Percentiles rank a stretch among this genome's conserved stretches.
These are phyloP conservation scores for Xenops minutus DNA, from an alignment of 2,797 vertebrate genomes.

Conservation along the genomic window DNA sequence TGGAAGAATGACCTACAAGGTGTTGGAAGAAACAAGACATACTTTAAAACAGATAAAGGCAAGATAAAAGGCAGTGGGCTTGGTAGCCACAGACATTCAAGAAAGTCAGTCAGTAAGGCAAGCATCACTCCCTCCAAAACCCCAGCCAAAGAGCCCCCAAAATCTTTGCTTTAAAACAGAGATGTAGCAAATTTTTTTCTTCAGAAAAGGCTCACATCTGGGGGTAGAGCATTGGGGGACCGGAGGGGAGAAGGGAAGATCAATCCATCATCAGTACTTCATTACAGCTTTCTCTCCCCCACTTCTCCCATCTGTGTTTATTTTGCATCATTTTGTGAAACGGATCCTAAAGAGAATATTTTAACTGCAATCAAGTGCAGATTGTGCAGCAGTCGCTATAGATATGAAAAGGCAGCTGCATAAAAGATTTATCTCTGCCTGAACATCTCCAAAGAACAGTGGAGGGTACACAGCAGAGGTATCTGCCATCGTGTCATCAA, in stretches of 20 bases:
- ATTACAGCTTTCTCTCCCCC: conserved; percentile 13
- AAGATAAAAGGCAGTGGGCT: neutral
- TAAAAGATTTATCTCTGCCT: conserved; percentile 55
- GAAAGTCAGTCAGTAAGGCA: neutral
- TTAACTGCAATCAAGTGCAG: conserved; percentile 73
- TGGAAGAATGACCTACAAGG: conserved; percentile 67
- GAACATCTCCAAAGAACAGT: conserved; percentile 51
- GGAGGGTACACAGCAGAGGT: conserved; percentile 34
- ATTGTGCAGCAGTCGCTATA: conserved; percentile 55
- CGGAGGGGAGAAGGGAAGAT: neutral
- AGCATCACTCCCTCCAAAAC: neutral
- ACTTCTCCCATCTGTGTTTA: conserved; percentile 73
- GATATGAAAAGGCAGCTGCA: conserved; percentile 72
- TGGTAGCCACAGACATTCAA: neutral
- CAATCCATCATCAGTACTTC: conserved; percentile 45
- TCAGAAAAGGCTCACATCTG: conserved; percentile 39
- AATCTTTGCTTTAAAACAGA: neutral
- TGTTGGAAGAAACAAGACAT: conserved; percentile 49
- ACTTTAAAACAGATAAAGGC: neutral
- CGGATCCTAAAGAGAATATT: conserved; percentile 67
- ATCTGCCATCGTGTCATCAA: conserved; percentile 18
- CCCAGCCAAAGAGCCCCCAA: neutral
- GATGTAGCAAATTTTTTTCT: neutral
- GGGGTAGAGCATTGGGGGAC: neutral
- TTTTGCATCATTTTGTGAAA: conserved; percentile 72